Conservation (phyloP, 1,140 invertebrate species). For the Bombus sibiricus region DNA sequence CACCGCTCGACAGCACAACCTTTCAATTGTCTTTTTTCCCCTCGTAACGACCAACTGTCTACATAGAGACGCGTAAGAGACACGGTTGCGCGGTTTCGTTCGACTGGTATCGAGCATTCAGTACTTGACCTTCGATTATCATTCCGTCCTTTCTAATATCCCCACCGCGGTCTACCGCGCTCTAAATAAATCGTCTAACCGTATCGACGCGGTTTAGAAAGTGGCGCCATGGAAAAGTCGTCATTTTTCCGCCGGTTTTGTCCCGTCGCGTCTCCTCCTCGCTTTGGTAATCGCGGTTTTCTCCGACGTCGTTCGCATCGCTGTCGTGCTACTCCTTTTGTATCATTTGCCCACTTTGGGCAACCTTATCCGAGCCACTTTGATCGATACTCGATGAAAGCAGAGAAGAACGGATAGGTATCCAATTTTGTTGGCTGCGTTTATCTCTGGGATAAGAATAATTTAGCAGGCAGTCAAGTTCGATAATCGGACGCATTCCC, state of each 20-base stretch:
- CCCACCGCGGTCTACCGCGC: conserved; percentile 26
- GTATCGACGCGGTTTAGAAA: conserved; percentile 61
- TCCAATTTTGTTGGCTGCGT: neutral
- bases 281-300: conserved; percentile 4
- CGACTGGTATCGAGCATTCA: conserved; percentile 49
- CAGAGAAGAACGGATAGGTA: neutral
- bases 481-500: conserved; percentile 1
- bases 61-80: neutral
- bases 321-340: too few species aligned
- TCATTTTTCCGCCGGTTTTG: conserved; percentile 24
- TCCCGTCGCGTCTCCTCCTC: neutral
- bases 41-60: neutral
- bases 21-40: neutral
- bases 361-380: neutral
- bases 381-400: neutral
- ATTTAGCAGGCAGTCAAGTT: neutral
- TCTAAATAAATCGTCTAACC: conserved; percentile 50
- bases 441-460: conserved; percentile 7
- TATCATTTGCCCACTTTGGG: neutral
- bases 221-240: conserved; percentile 59
- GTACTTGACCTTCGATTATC: conserved; percentile 76
- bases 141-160: conserved; percentile 71
- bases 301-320: too few species aligned
- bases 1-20: too few species aligned
- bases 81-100: conserved; percentile 39